Evolutionary conservation across 2,113 vertebrate species (phyloP), one percentile per base, ranked within the genome.

Genomic region (Carettochelys insculpta): DNA sequence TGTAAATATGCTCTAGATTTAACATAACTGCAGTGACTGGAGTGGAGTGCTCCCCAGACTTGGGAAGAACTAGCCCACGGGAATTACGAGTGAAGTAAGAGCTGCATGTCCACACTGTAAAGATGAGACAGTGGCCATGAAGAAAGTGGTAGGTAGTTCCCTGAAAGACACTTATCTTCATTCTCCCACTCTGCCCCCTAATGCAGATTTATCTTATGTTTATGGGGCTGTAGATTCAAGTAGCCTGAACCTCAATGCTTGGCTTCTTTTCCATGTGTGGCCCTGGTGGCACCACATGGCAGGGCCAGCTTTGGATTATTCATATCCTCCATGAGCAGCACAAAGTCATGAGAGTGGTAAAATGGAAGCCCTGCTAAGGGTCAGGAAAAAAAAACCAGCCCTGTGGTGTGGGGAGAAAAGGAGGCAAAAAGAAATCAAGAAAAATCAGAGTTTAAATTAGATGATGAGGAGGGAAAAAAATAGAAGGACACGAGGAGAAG

Each of bases 241-340:
- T 20, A 41, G 14, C n/a, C 52, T 24, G 1, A 6, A 5, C 50
- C 76, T 38, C 9, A 43, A 19, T 24, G 24, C 3, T 6, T 86
- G 52, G 4, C 22, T 77, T 29, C 52, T n/a, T 79, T 86, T 45
- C 50, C 79, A 0, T 38, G 77, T 0, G 0, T 29, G 51, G 52
- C 86, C 77, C 61, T 16, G 86, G 3, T 86, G n/a, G 56, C 56
- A 58, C 6, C 38, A 27, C 27, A 68, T 81, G 77, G 58, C 29
- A 34, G 50, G 43, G 56, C 0, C 11, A 47, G 77, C 93, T 71
- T 6, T 22, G 58, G 85, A n/a, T n/a, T n/a, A n/a, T n/a, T n/a
- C 65, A 16, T 14, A 83, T 10, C 71, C 1, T 1, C 0, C 25
- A 43, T n/a, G 16, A 0, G 0, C 20, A 65, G 73, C 20, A 1